phyloP scores from a whole-genome alignment of 2,113 vertebrate species.

The Podarcis muralis region DNA sequence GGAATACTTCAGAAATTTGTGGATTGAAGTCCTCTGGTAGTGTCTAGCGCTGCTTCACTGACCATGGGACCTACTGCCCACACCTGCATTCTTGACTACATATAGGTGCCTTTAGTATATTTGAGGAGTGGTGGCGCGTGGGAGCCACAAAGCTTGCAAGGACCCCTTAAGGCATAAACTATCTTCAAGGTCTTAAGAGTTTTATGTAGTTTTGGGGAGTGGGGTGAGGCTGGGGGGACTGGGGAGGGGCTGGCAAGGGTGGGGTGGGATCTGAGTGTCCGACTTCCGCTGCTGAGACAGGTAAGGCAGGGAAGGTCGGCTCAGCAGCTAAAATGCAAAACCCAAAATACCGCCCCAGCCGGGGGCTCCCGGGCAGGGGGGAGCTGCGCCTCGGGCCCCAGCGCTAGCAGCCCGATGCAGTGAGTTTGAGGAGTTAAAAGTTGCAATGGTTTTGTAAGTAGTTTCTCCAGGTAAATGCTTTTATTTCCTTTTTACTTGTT shows the following conservation, averaged over 20 bases:
- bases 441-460: constrained; percentile 64
- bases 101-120: background rate
- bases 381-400: constrained; percentile 45
- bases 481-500: constrained; percentile 56
- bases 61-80: background rate
- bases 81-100: background rate
- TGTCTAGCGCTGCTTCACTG: background rate
- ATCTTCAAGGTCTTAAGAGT: background rate
- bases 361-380: constrained; percentile 39
- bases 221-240: background rate
- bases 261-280: constrained; percentile 34
- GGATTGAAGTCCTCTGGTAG: background rate
- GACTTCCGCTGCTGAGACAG: constrained; percentile 52
- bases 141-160: background rate
- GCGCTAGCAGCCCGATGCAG: constrained; percentile 58
- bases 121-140: background rate
- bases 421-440: constrained; percentile 59
- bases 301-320: constrained; percentile 54
- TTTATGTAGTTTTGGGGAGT: constrained; percentile 5
- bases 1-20: background rate
- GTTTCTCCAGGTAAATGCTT: constrained; percentile 58
- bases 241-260: constrained; percentile 13
- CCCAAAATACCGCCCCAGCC: constrained; percentile 24
- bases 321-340: constrained; percentile 45
- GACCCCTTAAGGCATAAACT: background rate